Evolutionary conservation across 2,888 invertebrate species (phyloP).

Genomic region (Aphidius colemani): DNA sequence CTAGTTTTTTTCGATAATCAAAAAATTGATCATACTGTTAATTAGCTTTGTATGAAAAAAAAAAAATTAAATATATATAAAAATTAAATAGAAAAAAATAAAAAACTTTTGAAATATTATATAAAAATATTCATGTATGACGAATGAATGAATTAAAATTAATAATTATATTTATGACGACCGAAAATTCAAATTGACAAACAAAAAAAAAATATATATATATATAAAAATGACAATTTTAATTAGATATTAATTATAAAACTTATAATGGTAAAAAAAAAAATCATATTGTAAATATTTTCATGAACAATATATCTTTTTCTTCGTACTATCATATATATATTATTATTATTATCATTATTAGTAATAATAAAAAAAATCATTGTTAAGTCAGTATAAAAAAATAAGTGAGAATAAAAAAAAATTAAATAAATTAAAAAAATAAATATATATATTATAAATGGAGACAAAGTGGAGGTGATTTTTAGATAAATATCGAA

Average conservation of each 20-base stretch:
- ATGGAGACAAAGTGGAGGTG: constrained; percentile 20
- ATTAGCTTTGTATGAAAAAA: not conserved
- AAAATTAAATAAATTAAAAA: constrained; percentile 10
- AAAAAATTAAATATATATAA: no score
- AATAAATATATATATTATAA: constrained; percentile 22
- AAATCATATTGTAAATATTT: constrained; percentile 21
- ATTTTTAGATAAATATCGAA: constrained; percentile 18
- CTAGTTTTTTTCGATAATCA: constrained; percentile 39
- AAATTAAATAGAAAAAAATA: no score
- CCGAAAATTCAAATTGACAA: no score
- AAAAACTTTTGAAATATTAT: no score
- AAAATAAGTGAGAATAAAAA: not conserved
- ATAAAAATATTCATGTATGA: no score
- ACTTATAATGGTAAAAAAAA: not conserved
- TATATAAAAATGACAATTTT: not conserved
- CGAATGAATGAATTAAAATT: no score
- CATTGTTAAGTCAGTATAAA: no score
- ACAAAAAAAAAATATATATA: constrained; percentile 2
- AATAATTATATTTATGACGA: no score
- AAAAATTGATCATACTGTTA: not conserved
- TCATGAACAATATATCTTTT: constrained; percentile 8
- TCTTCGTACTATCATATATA: constrained; percentile 12
- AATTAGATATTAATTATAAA: no score
- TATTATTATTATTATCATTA: not conserved
- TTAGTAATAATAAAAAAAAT: not conserved